Conservation (phyloP, 1,140 invertebrate genomes). For the Pomacea maculata region DNA sequence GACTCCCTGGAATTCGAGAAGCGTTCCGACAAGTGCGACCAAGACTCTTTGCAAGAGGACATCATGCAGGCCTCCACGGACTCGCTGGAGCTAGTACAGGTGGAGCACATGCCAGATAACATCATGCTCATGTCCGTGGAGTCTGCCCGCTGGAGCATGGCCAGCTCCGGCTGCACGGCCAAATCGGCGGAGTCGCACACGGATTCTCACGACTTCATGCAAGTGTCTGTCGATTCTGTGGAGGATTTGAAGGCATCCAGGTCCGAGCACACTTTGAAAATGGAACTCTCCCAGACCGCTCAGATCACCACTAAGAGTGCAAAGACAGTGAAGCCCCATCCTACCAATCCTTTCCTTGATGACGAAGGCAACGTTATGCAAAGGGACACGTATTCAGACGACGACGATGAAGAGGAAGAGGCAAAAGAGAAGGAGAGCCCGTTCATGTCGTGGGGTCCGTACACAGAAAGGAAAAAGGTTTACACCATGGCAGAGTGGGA, state of each 20-base stretch:
- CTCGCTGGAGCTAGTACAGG: constrained; percentile 70
- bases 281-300: constrained; percentile 23
- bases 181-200: constrained; percentile 46
- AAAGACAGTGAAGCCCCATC: constrained; percentile 24
- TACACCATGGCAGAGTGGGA: constrained; percentile 62
- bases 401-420: constrained; percentile 25
- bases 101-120: constrained; percentile 42
- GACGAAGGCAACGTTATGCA: constrained; percentile 44
- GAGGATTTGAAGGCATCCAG: constrained; percentile 31
- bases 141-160: constrained; percentile 49
- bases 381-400: constrained; percentile 21
- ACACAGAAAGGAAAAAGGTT: constrained; percentile 59
- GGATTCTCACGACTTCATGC: constrained; percentile 55
- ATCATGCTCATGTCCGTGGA: constrained; percentile 56
- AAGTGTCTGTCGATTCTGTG: constrained; percentile 58
- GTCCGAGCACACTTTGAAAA: constrained; percentile 23
- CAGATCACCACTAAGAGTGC: constrained; percentile 8
- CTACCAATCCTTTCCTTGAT: constrained; percentile 42
- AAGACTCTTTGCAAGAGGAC: constrained; percentile 25
- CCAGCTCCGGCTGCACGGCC: constrained; percentile 51
- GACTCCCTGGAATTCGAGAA: constrained; percentile 71
- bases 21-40: constrained; percentile 29
- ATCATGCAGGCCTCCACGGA: constrained; percentile 70
- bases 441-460: constrained; percentile 46
- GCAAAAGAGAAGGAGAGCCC: constrained; percentile 33